Evolutionary conservation across 2,113 vertebrate species (phyloP).

Genomic region (Camelus bactrianus): DNA sequence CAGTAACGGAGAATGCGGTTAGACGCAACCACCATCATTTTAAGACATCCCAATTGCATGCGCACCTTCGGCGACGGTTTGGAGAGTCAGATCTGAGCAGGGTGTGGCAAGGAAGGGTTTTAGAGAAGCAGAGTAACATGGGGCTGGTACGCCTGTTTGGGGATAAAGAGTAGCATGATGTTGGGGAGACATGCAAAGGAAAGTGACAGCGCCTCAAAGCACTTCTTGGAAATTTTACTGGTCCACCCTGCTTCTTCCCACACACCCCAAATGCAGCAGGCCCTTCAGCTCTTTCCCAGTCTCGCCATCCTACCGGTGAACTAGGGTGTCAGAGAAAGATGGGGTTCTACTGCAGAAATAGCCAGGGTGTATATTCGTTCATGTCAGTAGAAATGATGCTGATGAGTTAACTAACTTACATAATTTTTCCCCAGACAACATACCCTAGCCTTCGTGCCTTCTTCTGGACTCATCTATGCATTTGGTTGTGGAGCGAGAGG

Average conservation of each 20-base stretch:
- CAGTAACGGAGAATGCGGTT: neutral
- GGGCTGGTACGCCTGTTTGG: neutral
- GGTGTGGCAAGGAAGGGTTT: neutral
- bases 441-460: slow-evolving; percentile 97
- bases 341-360: neutral
- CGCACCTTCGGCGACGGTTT: neutral
- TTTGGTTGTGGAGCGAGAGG: slow-evolving; percentile 96
- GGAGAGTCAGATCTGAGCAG: neutral
- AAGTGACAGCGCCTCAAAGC: neutral
- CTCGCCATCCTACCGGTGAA: neutral
- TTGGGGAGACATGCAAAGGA: neutral
- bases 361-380: neutral
- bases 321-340: neutral
- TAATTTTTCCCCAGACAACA: slow-evolving; percentile 90
- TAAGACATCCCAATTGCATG: neutral
- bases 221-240: neutral
- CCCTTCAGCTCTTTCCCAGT: neutral
- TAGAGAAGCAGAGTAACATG: neutral
- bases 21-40: neutral
- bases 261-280: neutral
- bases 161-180: neutral
- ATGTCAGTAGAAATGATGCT: neutral
- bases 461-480: slow-evolving; percentile 95
- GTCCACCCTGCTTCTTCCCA: neutral
- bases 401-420: neutral